A percentile compares a stretch with the other conserved stretches of the same genome.
Conservation (phyloP, 2,113 vertebrate species). For the Ciconia stormi region DNA sequence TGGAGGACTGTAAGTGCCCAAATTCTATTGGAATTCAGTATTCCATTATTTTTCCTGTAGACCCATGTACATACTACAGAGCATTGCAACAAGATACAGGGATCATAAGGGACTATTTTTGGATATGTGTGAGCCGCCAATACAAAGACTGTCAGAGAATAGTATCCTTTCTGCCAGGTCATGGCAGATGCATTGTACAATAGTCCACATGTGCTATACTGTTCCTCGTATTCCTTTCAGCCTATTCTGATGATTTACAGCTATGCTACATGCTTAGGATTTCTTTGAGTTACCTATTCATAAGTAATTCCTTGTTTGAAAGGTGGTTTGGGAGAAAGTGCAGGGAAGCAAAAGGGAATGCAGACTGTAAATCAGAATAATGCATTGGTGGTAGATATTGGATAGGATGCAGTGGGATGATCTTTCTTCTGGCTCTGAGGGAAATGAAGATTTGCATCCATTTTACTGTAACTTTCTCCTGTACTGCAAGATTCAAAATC, state of each 20-base stretch:
- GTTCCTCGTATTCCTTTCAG: background rate
- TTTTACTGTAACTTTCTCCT: background rate
- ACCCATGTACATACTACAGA: background rate
- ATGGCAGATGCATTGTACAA: background rate
- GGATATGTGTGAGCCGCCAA: background rate
- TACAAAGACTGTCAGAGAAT: background rate
- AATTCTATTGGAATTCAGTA: background rate
- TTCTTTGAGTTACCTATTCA: background rate
- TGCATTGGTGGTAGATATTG: background rate
- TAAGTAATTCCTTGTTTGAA: background rate
- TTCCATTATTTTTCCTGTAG: background rate
- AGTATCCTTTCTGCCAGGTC: background rate
- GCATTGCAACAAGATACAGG: background rate
- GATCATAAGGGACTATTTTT: background rate
- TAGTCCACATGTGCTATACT: accelerated
- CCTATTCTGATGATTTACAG: background rate
- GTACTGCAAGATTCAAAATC: background rate
- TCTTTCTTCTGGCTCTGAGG: background rate
- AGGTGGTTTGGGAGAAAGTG: background rate
- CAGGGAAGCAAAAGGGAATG: background rate
- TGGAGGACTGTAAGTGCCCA: background rate
- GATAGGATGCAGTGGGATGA: background rate
- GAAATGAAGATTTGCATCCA: background rate
- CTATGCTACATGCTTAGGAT: background rate
- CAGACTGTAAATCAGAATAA: background rate